Evolutionary conservation across 2,888 invertebrate genomes (phyloP), one percentile per base, ranked within the genome.

Genomic region (Meliscaeva auricollis): DNA sequence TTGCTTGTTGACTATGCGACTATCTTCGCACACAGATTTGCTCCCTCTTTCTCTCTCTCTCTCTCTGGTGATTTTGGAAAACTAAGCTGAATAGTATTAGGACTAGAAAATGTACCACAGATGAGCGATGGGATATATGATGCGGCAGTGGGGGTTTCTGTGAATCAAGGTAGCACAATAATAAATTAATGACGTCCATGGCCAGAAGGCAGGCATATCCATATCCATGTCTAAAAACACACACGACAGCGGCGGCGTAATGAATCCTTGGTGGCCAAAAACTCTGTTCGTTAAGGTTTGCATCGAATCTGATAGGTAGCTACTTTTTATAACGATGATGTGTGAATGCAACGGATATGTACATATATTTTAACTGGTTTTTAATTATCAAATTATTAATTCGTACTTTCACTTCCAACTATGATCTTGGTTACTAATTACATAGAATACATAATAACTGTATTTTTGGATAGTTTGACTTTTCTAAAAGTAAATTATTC

Each of bases 301-400:
- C 50, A 70, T 69, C 22, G 32, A 54, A 46, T 32, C 17, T 17
- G 11, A 38, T 11, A 8, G 1, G 7, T 30, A 9, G 6, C 38
- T 60, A 54, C 32, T 66, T 48, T 50, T 66, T n/a, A 50, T 64
- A 26, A 38, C 32, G 22, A 64, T 44, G 44, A 26, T 17, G 26
- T 0, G 26, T 15, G 2, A 0, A 26, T 26, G 44, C 26, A 22
- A 22, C 15, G 22, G 26, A 11, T 64, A 44, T 54, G 46, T 52
- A 41, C 22, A 60, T 7, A 32, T 48, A 58, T 72, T 75, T 75
- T 80, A 84, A 72, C 70, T 75, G 44, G 58, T 75, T 84, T 84
- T 84, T 75, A 75, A 84, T 84, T 80, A 84, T 84, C 80, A 80
- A 80, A 35, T 66, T 75, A 75, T 66, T 84, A 84, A 80, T 80